phyloP scores from a whole-genome alignment of 2,888 invertebrate genomes.

The Pyrrhia umbra region DNA sequence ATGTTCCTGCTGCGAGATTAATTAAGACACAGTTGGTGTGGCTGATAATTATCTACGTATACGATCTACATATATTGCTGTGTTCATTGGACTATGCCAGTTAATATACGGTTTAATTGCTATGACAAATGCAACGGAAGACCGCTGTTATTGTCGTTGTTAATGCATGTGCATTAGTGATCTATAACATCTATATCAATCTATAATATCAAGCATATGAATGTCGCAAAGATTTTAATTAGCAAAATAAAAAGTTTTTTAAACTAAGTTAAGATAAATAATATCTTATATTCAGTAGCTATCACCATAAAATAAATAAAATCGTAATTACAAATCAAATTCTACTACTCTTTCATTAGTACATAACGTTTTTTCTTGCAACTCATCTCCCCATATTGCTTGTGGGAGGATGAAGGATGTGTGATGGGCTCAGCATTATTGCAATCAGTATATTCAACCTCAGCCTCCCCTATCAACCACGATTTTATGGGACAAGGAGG shows the following conservation, averaged over 20 bases:
- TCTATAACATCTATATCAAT: neutral
- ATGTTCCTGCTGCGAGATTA: conserved; percentile 49
- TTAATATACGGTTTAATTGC: conserved; percentile 9
- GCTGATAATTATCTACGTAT: conserved; percentile 11
- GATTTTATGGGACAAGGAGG: conserved; percentile 13
- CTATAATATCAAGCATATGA: neutral
- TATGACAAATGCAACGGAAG: conserved; percentile 1
- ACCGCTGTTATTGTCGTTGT: neutral
- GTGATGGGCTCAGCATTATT: conserved; percentile 24
- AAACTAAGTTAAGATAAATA: no score
- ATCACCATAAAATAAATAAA: neutral
- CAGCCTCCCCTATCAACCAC: conserved; percentile 12
- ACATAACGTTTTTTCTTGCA: conserved; percentile 18
- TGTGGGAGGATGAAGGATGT: conserved; percentile 8
- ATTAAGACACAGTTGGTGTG: conserved; percentile 26
- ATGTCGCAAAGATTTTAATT: no score
- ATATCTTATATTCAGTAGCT: no score
- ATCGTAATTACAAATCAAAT: neutral
- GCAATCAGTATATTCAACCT: conserved; percentile 16
- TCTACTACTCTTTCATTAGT: neutral
- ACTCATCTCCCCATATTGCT: conserved; percentile 37
- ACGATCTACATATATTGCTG: neutral
- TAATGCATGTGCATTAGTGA: neutral
- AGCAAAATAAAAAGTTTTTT: no score
- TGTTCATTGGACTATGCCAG: neutral